Evolutionary conservation across 1,140 invertebrate genomes (phyloP).

Genomic region (Pararge aegeria): DNA sequence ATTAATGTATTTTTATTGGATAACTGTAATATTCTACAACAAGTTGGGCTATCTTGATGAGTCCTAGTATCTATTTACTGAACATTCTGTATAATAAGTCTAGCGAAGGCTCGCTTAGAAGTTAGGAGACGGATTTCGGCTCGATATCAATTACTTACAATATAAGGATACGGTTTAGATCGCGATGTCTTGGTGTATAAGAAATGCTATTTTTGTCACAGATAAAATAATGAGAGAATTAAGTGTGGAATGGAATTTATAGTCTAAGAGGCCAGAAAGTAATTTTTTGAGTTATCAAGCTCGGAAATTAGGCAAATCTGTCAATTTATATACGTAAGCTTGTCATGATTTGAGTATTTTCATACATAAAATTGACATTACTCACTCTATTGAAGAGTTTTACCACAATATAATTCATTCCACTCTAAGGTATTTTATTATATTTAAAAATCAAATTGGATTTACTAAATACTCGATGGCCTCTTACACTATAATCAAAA

Average conservation of each 20-base stretch:
- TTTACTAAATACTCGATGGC: neutral
- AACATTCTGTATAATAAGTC: neutral
- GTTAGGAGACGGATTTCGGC: conserved; percentile 34
- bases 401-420: too few relatives aligned
- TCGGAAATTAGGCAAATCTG: neutral
- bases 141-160: conserved; percentile 70
- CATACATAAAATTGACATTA: too few relatives aligned
- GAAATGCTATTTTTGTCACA: conserved; percentile 75
- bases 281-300: too few relatives aligned
- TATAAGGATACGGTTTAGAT: conserved; percentile 51
- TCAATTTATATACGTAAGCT: neutral
- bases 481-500: conserved; percentile 14
- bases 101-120: conserved; percentile 6
- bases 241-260: conserved; percentile 24
- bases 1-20: too few relatives aligned
- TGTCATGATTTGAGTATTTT: neutral
- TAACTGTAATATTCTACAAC: too few relatives aligned
- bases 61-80: neutral
- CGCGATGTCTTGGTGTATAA: conserved; percentile 50
- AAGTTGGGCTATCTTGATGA: neutral
- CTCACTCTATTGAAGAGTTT: too few relatives aligned
- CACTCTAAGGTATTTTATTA: conserved; percentile 35
- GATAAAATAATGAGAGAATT: conserved; percentile 27
- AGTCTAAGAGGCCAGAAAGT: neutral
- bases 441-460: too few relatives aligned